phyloP scores from a whole-genome alignment of 2,113 vertebrate species.

The Chrysemys picta region DNA sequence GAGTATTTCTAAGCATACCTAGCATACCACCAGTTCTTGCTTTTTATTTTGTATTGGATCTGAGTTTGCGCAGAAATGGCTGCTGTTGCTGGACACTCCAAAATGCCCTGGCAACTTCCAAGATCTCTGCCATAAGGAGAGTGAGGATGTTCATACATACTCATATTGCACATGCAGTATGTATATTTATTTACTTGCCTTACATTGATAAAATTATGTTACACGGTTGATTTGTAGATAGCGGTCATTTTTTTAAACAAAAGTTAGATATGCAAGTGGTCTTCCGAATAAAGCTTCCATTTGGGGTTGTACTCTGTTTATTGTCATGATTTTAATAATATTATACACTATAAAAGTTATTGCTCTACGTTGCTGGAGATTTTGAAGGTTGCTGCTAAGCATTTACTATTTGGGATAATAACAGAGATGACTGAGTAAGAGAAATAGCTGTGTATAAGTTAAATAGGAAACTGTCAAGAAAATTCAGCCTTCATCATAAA shows the following conservation, averaged over 20 bases:
- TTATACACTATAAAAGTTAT: background rate
- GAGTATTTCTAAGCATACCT: background rate
- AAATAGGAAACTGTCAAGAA: background rate
- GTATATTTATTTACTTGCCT: background rate
- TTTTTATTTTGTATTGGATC: background rate
- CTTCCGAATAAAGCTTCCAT: background rate
- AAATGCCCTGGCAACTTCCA: constrained; percentile 6
- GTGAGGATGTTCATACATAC: background rate
- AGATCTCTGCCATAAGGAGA: background rate
- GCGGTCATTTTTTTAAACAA: background rate
- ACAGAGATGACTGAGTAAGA: background rate
- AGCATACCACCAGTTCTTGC: background rate
- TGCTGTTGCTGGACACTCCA: background rate
- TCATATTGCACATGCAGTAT: background rate
- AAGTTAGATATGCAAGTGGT: background rate
- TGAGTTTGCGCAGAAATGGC: background rate
- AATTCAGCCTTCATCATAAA: background rate
- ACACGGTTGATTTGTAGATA: background rate
- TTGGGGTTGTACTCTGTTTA: background rate
- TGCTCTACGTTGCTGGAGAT: background rate
- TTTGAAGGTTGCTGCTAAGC: background rate
- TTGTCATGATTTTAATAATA: background rate
- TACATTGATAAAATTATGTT: background rate
- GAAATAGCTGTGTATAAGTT: background rate
- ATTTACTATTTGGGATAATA: background rate